Base-by-base conservation (phyloP, 2,113 vertebrate species). In the Archocentrus centrarchus region DNA sequence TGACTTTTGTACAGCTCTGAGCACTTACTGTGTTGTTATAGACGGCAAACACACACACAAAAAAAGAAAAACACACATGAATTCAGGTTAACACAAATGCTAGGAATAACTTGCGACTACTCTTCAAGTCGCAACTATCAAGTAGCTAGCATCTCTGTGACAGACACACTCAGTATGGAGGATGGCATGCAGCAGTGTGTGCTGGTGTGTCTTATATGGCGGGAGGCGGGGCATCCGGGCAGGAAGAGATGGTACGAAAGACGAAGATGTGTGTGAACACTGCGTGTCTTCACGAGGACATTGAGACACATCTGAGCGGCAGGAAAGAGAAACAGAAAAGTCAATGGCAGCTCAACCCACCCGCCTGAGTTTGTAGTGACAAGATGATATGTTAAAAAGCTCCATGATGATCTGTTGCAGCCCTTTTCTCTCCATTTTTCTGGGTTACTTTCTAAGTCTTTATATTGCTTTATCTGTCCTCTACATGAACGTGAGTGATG, bases 341-440 rank as follows among this genome's bases (percentile, higher is more conserved):
- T 37, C 55, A 57, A 77, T 41, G 66, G 80, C 15, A 68, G 44
- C 63, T 86, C 59, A 57, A 73, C 82, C 80, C 62, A 82, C 39
- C 80, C 18, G 66, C 32, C 55, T 57, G 79, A 76, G 58, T 88
- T 76, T 88, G 88, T 86, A 88, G 88, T 88, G 82, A 90, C 79
- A 75, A 68, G 83, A 91, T 83, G 75, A 90, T 82, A 86, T 86
- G 85, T 92, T 84, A 85, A 63, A 87, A 91, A 90, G 81, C 80
- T 57, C 68, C 70, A 22, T 41, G 6, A 39, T 63, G n/a, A 77
- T 61, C 62, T 24, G 57, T 50, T n/a, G 58, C 37, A 81, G 80
- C 88, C 82, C 79, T 89, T 89, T 70, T 68, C 47, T 81, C 73
- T 73, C 41, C 7, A 6, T 50, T 41, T 4, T 20, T 14, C 47